Conservation (phyloP, 1,140 invertebrate species). For the Agrilus planipennis region DNA sequence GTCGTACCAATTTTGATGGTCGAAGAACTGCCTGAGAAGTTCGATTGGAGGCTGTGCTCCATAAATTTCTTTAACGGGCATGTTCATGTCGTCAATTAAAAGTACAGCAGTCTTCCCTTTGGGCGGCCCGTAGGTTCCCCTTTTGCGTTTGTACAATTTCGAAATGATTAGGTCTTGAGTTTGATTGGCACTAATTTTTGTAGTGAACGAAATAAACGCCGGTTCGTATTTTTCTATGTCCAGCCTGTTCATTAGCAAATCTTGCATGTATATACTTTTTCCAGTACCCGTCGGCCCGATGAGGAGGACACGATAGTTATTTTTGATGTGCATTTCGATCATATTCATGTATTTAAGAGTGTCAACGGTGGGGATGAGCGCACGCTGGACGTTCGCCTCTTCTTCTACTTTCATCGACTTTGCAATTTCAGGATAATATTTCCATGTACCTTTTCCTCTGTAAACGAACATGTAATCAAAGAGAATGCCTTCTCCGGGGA, state of each 20-base stretch:
- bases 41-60: slow-evolving; percentile 87
- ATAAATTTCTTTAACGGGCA: slow-evolving; percentile 77
- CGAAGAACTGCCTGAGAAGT: slow-evolving; percentile 76
- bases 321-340: slow-evolving; percentile 52
- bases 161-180: slow-evolving; percentile 79
- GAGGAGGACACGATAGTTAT: slow-evolving; percentile 59
- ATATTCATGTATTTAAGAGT: slow-evolving; percentile 65
- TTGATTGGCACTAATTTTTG: slow-evolving; percentile 74
- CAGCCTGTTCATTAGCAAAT: slow-evolving; percentile 70
- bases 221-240: slow-evolving; percentile 62
- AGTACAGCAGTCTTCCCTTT: slow-evolving; percentile 67
- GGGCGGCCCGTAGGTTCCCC: slow-evolving; percentile 70
- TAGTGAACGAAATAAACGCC: slow-evolving; percentile 78
- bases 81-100: slow-evolving; percentile 89
- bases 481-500: slow-evolving; percentile 61
- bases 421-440: slow-evolving; percentile 55
- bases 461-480: slow-evolving; percentile 72
- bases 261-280: slow-evolving; percentile 82
- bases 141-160: slow-evolving; percentile 67
- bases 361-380: slow-evolving; percentile 75
- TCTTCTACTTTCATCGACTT: slow-evolving; percentile 46
- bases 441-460: slow-evolving; percentile 51
- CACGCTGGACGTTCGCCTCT: slow-evolving; percentile 56
- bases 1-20: slow-evolving; percentile 81
- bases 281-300: slow-evolving; percentile 88